phyloP scores from a whole-genome alignment of 2,888 invertebrate species.

The Neoscelio sp. region DNA sequence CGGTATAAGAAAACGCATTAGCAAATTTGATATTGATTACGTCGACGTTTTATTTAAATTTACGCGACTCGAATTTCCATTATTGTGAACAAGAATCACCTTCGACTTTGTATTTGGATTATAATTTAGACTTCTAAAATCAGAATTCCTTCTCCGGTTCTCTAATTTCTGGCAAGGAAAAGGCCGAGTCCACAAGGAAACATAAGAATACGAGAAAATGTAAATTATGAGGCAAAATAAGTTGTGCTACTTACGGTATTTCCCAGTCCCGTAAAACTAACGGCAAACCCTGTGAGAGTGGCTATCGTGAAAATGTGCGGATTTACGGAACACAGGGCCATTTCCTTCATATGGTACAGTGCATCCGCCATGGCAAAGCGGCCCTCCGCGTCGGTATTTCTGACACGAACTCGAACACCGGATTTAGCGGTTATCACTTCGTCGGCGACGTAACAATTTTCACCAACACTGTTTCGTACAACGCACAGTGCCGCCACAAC shows the following conservation, averaged over 20 bases:
- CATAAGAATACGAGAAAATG: conserved; percentile 15
- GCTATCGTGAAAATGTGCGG: conserved; percentile 96
- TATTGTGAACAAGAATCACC: too few relatives aligned
- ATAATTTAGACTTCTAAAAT: too few relatives aligned
- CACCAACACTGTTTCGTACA: conserved; percentile 96
- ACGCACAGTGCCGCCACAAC: conserved; percentile 93
- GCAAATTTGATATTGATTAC: too few relatives aligned
- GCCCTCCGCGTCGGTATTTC: conserved; percentile 98
- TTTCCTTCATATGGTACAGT: conserved; percentile 89
- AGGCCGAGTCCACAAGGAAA: conserved; percentile 42
- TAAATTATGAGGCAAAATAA: conserved; percentile 56
- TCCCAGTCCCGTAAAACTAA: conserved; percentile 87
- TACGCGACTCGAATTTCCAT: too few relatives aligned
- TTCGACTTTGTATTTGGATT: too few relatives aligned
- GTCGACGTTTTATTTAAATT: too few relatives aligned
- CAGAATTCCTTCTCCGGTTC: conserved; percentile 19
- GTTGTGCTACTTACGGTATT: conserved; percentile 86
- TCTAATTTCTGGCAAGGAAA: conserved; percentile 35
- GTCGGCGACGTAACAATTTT: conserved; percentile 94
- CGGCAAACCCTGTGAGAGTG: conserved; percentile 95
- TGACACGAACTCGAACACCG: conserved; percentile 93
- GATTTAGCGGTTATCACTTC: conserved; percentile 94
- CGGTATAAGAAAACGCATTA: too few relatives aligned
- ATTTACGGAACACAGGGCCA: conserved; percentile 88
- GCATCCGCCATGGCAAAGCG: conserved; percentile 95